phyloP scores from a whole-genome alignment of 23 tunicate genomes.

The Corella eumyota region DNA sequence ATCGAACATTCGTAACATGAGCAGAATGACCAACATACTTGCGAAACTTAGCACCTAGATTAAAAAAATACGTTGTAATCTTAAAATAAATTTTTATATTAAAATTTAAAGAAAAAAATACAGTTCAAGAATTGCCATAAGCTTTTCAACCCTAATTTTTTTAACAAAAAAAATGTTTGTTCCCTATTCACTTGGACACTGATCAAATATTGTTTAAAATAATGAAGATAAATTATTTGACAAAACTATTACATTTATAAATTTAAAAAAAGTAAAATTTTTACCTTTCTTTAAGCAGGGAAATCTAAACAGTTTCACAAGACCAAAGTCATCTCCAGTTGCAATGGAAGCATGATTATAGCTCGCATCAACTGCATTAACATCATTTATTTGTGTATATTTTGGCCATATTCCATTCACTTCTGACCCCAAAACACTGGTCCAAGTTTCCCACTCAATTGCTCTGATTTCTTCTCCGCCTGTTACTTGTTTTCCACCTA shows the following conservation, averaged over 20 bases:
- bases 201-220: no score
- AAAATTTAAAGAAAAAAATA: no score
- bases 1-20: conserved; percentile 97
- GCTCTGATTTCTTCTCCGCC: conserved; percentile 61
- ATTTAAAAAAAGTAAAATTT: neutral
- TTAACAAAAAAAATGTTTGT: no score
- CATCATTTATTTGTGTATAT: conserved; percentile 91
- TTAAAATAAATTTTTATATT: no score
- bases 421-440: conserved; percentile 84
- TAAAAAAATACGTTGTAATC: neutral
- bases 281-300: conserved; percentile 79
- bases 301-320: conserved; percentile 85
- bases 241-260: neutral
- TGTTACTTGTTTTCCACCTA: conserved; percentile 72
- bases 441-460: conserved; percentile 82
- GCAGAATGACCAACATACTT: conserved; percentile 98
- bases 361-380: conserved; percentile 79
- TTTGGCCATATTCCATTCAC: conserved; percentile 99
- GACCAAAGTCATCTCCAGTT: conserved; percentile 95
- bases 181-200: no score
- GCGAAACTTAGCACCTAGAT: conserved; percentile 69
- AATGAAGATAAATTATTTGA: neutral
- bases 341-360: conserved; percentile 43
- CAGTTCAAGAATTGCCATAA: no score
- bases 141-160: no score